Evolutionary conservation across 2,113 vertebrate species (phyloP), one percentile per base, ranked within the genome.

Genomic region (Chaenocephalus aceratus): DNA sequence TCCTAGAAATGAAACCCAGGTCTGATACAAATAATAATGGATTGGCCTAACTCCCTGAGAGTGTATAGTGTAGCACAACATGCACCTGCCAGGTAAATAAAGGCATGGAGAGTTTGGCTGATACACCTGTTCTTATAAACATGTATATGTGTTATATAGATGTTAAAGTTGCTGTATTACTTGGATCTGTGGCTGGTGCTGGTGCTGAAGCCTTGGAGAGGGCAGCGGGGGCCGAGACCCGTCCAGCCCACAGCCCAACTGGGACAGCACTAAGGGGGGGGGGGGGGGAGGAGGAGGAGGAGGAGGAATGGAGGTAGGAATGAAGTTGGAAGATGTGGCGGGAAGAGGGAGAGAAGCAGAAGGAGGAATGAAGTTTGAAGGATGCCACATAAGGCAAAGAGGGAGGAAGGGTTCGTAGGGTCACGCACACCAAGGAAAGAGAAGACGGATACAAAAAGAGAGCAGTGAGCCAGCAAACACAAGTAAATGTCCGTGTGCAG

Each of bases 131-230:
- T 65, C 58, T 73, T 34, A 72, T 45, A 80, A 63, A 78, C 34
- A 16, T 82, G 64, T 82, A 18, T 53, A 60, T 88, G 90, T 93
- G 88, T 93, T 93, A 85, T 79, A 75, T 54, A 87, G 90, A 93
- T 95, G 93, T 95, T 92, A 94, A 92, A 95, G 97, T 96, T 96
- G 96, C 96, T 96, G 96, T 94, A 97, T 99, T 99, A 98, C 97
- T 98, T 99, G 96, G 93, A 97, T 97, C 95, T 98, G 96, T 94
- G 97, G 97, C 95, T 97, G 97, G 95, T 97, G 97, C 90, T 96
- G 96, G 92, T 96, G 96, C 96, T 97, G 97, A 95, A 98, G 94
- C 96, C 96, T 97, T 95, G 97, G 96, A 94, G 96, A 96, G 91
- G 97, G 96, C 93, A 96, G 96, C 94, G 94, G 96, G 95, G 96